Conservation (phyloP, 2,797 vertebrate species). For the Coreius guichenoti region DNA sequence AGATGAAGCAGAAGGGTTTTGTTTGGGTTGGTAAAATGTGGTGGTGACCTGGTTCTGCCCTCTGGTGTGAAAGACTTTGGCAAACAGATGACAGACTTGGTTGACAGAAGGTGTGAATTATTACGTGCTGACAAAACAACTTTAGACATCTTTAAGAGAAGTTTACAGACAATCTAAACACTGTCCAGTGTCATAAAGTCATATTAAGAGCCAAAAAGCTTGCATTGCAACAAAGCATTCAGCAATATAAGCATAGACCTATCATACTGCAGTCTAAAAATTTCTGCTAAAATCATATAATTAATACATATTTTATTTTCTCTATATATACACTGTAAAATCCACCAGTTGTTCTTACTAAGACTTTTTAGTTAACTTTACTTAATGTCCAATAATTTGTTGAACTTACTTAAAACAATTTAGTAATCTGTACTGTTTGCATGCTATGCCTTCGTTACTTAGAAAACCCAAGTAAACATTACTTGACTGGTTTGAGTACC, state of each 20-base stretch:
- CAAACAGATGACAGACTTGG: not conserved
- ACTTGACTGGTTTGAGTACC: too few relatives aligned
- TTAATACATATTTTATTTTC: too few relatives aligned
- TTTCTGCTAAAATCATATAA: not conserved
- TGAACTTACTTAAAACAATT: too few relatives aligned
- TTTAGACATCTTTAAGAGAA: not conserved
- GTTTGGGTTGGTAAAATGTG: not conserved
- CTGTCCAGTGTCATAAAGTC: not conserved
- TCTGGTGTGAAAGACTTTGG: not conserved
- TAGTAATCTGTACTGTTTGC: too few relatives aligned
- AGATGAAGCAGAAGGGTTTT: not conserved
- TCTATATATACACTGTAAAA: too few relatives aligned
- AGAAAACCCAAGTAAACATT: too few relatives aligned
- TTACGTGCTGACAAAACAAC: slow-evolving; percentile 9
- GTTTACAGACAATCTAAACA: not conserved
- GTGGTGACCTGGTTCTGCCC: not conserved
- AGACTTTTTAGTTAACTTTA: too few relatives aligned
- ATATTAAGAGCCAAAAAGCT: too few relatives aligned
- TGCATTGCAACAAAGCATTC: not conserved
- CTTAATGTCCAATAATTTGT: too few relatives aligned
- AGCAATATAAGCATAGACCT: not conserved
- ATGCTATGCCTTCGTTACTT: too few relatives aligned
- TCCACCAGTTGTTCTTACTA: too few relatives aligned
- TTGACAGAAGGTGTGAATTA: not conserved
- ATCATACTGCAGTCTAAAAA: not conserved